phyloP scores from a whole-genome alignment of 1,140 invertebrate genomes.

The Polyergus mexicanus region DNA sequence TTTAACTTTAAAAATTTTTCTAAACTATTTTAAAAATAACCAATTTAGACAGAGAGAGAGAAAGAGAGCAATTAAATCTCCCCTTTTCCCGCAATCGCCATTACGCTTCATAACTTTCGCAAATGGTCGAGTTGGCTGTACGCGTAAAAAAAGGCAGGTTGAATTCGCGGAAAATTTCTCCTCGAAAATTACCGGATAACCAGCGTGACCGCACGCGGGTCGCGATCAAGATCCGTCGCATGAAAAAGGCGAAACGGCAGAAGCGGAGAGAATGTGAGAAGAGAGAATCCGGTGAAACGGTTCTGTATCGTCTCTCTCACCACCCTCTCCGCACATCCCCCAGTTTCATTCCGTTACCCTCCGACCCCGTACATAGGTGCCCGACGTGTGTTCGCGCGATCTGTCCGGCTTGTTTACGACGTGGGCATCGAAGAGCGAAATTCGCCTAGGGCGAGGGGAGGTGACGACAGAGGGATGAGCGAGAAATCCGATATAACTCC shows the following conservation, averaged over 20 bases:
- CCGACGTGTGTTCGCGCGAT: constrained; percentile 74
- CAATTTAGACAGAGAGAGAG: background rate
- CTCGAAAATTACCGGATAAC: constrained; percentile 52
- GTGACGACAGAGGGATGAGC: background rate
- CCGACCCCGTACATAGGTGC: constrained; percentile 41
- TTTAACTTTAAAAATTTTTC: background rate
- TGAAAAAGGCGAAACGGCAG: constrained; percentile 70
- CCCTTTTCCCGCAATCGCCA: background rate
- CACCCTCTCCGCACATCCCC: background rate
- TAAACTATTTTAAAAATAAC: background rate
- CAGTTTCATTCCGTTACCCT: background rate
- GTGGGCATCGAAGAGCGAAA: constrained; percentile 80
- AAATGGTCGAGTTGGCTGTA: no score
- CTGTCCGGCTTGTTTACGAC: constrained; percentile 82
- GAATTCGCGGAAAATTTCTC: constrained; percentile 56
- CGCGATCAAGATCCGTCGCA: constrained; percentile 64
- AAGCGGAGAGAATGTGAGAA: background rate
- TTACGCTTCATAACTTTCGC: constrained; percentile 25
- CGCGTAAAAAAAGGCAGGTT: background rate
- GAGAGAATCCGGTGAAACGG: constrained; percentile 21
- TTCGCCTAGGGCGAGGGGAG: constrained; percentile 66
- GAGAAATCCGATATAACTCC: constrained; percentile 78
- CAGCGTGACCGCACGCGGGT: constrained; percentile 41
- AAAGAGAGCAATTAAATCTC: no score
- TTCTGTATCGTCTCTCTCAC: background rate